Evolutionary conservation across 2,888 invertebrate genomes (phyloP).

Genomic region (Cylloceria caligata): DNA sequence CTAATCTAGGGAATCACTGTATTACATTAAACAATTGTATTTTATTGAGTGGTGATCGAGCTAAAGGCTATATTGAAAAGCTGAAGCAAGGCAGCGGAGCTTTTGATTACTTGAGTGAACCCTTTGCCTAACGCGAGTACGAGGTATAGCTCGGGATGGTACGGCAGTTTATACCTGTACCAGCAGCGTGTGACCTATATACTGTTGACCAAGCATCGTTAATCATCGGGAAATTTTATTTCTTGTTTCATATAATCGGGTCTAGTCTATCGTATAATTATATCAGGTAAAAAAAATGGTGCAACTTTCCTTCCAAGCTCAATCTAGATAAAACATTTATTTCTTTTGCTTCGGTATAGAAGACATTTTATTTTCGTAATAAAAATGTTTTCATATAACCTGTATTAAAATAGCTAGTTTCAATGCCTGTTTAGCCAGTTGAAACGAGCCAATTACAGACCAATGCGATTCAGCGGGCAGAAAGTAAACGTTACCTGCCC

Average conservation of each 20-base stretch:
- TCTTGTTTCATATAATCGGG: conserved; percentile 21
- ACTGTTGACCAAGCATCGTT: conserved; percentile 35
- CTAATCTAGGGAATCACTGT: background rate
- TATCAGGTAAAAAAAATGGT: background rate
- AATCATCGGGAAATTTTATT: conserved; percentile 24
- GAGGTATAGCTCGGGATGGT: conserved; percentile 21
- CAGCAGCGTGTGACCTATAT: conserved; percentile 56
- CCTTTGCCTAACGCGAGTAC: conserved; percentile 48
- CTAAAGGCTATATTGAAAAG: conserved; percentile 41
- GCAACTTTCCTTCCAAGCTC: background rate
- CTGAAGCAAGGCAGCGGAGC: conserved; percentile 51
- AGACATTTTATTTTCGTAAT: background rate
- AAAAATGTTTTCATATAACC: background rate
- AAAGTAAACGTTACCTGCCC: too few species aligned
- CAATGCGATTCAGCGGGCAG: too few species aligned
- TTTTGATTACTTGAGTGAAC: conserved; percentile 64
- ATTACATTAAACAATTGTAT: conserved; percentile 15
- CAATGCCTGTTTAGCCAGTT: too few species aligned
- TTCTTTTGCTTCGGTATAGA: background rate
- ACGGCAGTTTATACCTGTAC: background rate
- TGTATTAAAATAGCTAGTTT: too few species aligned
- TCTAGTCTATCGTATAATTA: conserved; percentile 33
- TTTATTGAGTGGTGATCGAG: conserved; percentile 20
- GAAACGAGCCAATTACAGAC: too few species aligned
- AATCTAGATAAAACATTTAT: background rate